phyloP scores from a whole-genome alignment of 2,113 vertebrate species.

The Dipodomys spectabilis region DNA sequence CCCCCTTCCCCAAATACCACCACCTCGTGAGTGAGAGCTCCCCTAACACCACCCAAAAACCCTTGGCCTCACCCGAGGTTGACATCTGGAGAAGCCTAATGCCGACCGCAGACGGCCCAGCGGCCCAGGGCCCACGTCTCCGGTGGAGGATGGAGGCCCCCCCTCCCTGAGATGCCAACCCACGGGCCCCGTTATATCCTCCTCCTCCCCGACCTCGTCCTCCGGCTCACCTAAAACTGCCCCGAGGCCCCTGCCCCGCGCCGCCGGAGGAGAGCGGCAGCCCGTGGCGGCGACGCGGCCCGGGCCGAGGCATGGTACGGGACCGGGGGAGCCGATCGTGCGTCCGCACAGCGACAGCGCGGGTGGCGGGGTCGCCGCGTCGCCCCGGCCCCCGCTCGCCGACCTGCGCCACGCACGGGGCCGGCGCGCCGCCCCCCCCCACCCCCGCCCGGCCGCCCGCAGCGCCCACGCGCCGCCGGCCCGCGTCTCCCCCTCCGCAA shows the following conservation, averaged over 20 bases:
- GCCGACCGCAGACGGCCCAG: neutral
- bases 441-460: neutral
- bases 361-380: too few species aligned
- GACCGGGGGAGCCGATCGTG: neutral
- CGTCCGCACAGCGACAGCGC: neutral
- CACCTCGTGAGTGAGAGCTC: neutral
- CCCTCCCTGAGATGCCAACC: neutral
- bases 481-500: neutral
- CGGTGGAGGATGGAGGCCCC: neutral
- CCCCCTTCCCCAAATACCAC: slow-evolving; percentile 20
- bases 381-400: neutral
- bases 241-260: neutral
- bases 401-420: neutral
- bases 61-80: neutral
- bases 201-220: neutral
- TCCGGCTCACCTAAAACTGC: neutral
- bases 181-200: neutral
- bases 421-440: neutral
- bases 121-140: neutral
- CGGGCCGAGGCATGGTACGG: neutral
- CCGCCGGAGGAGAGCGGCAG: neutral
- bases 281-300: neutral
- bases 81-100: neutral
- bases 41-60: neutral
- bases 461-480: neutral